These are phyloP conservation scores for Drosophila mimetica DNA, from an alignment of 2,888 invertebrate genomes.

Conservation along the genomic window DNA sequence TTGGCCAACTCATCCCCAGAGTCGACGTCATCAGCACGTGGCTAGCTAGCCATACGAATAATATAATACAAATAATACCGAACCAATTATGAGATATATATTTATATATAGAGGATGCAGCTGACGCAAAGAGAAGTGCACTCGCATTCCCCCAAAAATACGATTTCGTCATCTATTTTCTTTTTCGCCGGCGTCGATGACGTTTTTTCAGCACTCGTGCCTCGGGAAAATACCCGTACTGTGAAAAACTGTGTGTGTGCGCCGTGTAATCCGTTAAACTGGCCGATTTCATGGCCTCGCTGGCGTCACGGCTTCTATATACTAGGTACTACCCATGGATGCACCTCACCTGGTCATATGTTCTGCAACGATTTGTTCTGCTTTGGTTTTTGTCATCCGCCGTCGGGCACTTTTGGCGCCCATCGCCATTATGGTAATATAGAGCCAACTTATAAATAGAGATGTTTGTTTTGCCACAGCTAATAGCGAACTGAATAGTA, in stretches of 20 bases:
- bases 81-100: conserved; percentile 28
- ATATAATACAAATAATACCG: conserved; percentile 11
- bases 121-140: conserved; percentile 30
- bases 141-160: conserved; percentile 10
- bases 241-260: conserved; percentile 22
- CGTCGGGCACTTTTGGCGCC: conserved; percentile 42
- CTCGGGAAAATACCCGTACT: conserved; percentile 28
- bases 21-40: conserved; percentile 72
- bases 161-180: conserved; percentile 34
- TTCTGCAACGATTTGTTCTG: conserved; percentile 47
- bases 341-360: conserved; percentile 64
- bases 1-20: conserved; percentile 39
- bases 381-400: conserved; percentile 37
- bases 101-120: conserved; percentile 26
- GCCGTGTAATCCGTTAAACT: conserved; percentile 59
- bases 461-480: conserved; percentile 22
- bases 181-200: conserved; percentile 15
- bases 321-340: conserved; percentile 16
- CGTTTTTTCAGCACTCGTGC: conserved; percentile 41
- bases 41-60: conserved; percentile 33
- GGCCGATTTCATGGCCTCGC: conserved; percentile 58
- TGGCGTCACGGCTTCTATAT: conserved; percentile 62
- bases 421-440: conserved; percentile 18
- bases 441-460: conserved; percentile 28
- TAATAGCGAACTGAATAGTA: conserved; percentile 8